phyloP scores from a whole-genome alignment of 2,888 invertebrate genomes.

The Entomobrya proxima region DNA sequence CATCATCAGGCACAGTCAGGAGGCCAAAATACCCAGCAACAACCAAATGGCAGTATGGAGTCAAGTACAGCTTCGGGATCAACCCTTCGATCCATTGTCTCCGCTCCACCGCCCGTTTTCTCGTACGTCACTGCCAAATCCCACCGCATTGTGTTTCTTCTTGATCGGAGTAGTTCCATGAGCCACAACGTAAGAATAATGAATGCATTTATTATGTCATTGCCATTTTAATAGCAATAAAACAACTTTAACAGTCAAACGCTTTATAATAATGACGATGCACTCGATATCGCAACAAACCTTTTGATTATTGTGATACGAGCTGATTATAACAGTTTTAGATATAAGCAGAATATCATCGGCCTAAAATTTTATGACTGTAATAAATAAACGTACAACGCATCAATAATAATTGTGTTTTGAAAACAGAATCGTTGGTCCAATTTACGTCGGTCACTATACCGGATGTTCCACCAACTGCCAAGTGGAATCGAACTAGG shows the following conservation, averaged over 20 bases:
- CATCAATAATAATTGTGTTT: background rate
- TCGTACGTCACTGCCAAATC: constrained; percentile 74
- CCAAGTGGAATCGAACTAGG: constrained; percentile 75
- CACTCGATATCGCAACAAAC: background rate
- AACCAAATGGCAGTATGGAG: constrained; percentile 54
- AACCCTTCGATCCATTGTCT: constrained; percentile 69
- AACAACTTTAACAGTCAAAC: background rate
- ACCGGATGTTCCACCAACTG: constrained; percentile 75
- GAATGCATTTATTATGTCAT: constrained; percentile 25
- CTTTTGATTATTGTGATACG: too few relatives aligned
- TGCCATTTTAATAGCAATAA: constrained; percentile 22
- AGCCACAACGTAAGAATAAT: constrained; percentile 74
- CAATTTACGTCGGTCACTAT: constrained; percentile 74
- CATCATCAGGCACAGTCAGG: constrained; percentile 37
- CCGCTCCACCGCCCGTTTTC: constrained; percentile 74
- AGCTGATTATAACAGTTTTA: too few relatives aligned
- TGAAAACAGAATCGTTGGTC: constrained; percentile 75
- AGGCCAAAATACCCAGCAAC: constrained; percentile 33
- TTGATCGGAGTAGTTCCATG: constrained; percentile 74
- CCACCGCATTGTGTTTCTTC: constrained; percentile 75
- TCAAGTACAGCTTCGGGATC: constrained; percentile 70
- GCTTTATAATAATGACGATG: background rate
- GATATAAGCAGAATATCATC: too few relatives aligned
- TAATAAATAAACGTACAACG: background rate
- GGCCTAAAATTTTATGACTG: constrained; percentile 9